Evolutionary conservation across 2,888 invertebrate genomes (phyloP), one percentile per base, ranked within the genome.

Genomic region (Pachydiplax longipennis): DNA sequence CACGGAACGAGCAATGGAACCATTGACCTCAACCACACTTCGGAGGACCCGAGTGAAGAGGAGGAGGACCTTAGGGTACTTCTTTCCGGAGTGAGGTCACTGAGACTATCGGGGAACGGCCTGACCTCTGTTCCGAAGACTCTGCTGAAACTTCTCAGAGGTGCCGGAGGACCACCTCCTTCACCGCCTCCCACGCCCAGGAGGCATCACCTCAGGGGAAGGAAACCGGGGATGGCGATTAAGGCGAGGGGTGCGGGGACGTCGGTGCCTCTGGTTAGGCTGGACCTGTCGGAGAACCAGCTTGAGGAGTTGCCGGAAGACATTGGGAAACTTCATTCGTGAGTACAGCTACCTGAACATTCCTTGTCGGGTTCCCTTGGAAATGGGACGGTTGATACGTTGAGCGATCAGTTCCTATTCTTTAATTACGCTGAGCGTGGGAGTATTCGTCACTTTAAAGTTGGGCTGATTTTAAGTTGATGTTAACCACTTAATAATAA

Each of bases 281-380:
- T 97, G 91, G 96, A 97, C 93, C 94, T 97, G 92, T 96, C 96
- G 87, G 95, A 96, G 93, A 97, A 97, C 93, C 95, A 95, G 92
- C 95, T 97, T 92, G 93, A 95, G 90, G 95, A 95, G 91, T 93
- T 97, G 91, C 96, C 97, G 0, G 94, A 95, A 82, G 96, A 96
- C 93, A 96, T 97, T 93, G 95, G 94, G 92, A 95, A 94, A 91
- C 93, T 96, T 91, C 93, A 94, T 93, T 94, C 95, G 96, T 96
- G 93, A 95, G 95, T 94, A n/a, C 8, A 18, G 22, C 18, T 37
- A 2, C 53, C 61, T 13, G 73, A 73, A 5, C 73, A 25, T 73
- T 31, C 73, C 31, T 31, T 73, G 31, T 31, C 12, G 73, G 31
- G 6, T n/a, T 73, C 13, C 31, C 31, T n/a, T 31, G 13, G 31